Evolutionary conservation across 2,113 vertebrate genomes (phyloP), one percentile per base, ranked within the genome.

Genomic region (Poeciliopsis turrubarensis): DNA sequence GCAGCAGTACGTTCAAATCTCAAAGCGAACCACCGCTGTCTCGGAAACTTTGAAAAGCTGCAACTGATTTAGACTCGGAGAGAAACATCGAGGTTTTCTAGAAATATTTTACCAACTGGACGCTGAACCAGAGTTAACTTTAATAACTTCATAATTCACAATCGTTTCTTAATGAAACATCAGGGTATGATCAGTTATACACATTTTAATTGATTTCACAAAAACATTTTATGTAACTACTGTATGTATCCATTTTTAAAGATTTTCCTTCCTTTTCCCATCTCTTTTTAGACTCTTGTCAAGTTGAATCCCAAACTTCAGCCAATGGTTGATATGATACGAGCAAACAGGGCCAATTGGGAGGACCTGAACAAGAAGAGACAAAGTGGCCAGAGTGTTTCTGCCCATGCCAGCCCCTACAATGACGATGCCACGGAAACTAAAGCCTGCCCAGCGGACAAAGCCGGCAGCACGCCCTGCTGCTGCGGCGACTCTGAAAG

Each of bases 231-330:
- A 5, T 47, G 17, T 9, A 3, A 65, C 9, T 27, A n/a, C n/a
- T n/a, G n/a, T n/a, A 44, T 29, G 10, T 17, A 5, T 15, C 15
- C 26, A 1, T 5, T 51, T 47, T 31, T 8, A 5, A 32, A 62
- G 74, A 26, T 57, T 51, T 11, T 41, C 54, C 29, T 14, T 17
- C 63, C 37, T 65, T 19, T 81, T 32, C 32, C 51, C 75, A 17
- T 34, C 29, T 82, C 27, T 73, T 68, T 54, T 68, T 37, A 99
- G 98, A 96, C 95, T 17, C 88, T 99, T 86, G 98, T 96, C 81
- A 97, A 97, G 88, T 87, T 99, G 86, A 99, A 97, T 85, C 94
- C 88, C 29, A 99, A 99, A 91, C 95, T 99, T 77, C 96, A 98
- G 94, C 96, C 98, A 0, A 98, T 99, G 97, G 81, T 99, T 79